Evolutionary conservation across 2,113 vertebrate genomes (phyloP), one percentile per base, ranked within the genome.

Genomic region (Oreochromis niloticus): DNA sequence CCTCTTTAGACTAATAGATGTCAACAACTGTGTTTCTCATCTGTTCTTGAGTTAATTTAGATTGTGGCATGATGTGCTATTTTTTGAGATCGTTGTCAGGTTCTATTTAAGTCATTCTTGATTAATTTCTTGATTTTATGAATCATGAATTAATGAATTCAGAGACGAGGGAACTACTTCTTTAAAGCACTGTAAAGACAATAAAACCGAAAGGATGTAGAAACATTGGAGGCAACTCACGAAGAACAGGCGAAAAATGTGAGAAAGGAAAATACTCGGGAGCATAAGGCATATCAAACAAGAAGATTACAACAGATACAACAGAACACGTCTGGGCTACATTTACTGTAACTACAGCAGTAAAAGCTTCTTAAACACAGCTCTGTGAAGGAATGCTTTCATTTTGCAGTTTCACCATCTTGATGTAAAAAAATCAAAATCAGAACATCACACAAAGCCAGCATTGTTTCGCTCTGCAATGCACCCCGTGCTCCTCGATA

Each of bases 161-260:
- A 22, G 34, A 66, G 19, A 39, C 3, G 63, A 41, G 63, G 4
- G 0, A 41, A 68, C 41, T 41, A 68, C 0, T 0, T 41, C 19
- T 41, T 36, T 1, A 22, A 39, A 39, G 19, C 63, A 68, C 1
- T 0, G 39, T 6, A 63, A 57, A 39, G 36, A 24, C 9, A 6
- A 41, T 0, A 6, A 71, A 71, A 12, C 0, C 0, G 0, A 5
- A 71, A 71, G 5, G 9, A 71, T 43, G 8, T 27, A 27, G 22
- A 46, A 73, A 46, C 39, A 73, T 27, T 27, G 39, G 24, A 46
- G n/a, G 39, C 39, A 17, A 1, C 39, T 43, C 22, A 27, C 41
- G 43, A 1, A 6, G 5, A 73, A 24, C 36, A 24, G 7, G 22
- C 0, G 1, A 73, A 46, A 24, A 12, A 24, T 9, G 7, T 24